phyloP scores from a whole-genome alignment of 2,888 invertebrate genomes.

The Dasypogon diadema region DNA sequence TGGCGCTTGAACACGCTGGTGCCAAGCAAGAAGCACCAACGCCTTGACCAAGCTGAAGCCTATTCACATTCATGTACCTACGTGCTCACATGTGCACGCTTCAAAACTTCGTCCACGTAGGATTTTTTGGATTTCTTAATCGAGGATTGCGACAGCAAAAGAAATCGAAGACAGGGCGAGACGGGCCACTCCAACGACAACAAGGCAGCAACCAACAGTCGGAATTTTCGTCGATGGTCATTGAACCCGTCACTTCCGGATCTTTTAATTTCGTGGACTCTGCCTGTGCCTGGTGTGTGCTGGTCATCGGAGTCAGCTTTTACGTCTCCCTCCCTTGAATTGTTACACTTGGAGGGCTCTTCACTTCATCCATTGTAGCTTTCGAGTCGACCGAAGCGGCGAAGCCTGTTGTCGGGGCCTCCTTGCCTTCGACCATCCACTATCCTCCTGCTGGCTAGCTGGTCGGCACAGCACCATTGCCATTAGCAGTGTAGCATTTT shows the following conservation, averaged over 20 bases:
- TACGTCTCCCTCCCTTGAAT: not conserved
- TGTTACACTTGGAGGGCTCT: slow-evolving; percentile 40
- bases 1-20: too few relatives aligned
- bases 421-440: not conserved
- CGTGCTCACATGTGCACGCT: too few relatives aligned
- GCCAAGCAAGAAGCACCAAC: too few relatives aligned
- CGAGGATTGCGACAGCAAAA: too few relatives aligned
- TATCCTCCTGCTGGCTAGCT: too few relatives aligned
- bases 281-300: slow-evolving; percentile 21
- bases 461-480: too few relatives aligned
- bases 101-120: too few relatives aligned
- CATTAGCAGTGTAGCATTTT: not conserved
- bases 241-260: slow-evolving; percentile 47
- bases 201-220: slow-evolving; percentile 22
- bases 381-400: not conserved
- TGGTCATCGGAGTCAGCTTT: too few relatives aligned
- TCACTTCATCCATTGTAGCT: slow-evolving; percentile 5
- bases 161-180: too few relatives aligned
- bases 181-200: not conserved
- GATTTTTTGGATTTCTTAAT: too few relatives aligned
- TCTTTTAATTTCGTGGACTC: slow-evolving; percentile 47
- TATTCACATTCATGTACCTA: too few relatives aligned
- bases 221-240: slow-evolving; percentile 34
- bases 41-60: too few relatives aligned
- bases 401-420: slow-evolving; percentile 28